Conservation (phyloP, 1,140 invertebrate species). For the Cydia pomonella region DNA sequence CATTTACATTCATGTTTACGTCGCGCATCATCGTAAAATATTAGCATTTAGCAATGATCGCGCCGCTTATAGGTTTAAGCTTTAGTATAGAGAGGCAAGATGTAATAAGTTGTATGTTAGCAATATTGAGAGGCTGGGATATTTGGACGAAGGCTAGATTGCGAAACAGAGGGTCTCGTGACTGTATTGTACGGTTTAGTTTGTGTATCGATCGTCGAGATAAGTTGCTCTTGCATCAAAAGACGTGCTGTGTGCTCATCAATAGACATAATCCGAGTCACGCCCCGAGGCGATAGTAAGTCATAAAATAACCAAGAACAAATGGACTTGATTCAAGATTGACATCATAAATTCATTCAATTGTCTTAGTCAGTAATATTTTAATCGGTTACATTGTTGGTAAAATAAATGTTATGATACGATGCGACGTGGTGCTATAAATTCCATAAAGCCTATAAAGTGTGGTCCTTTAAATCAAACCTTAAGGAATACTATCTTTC, state of each 20-base stretch:
- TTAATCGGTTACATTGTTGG: no score
- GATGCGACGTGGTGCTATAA: no score
- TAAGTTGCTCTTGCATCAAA: constrained; percentile 16
- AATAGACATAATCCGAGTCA: background rate
- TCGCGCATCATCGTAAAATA: background rate
- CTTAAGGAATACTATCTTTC: no score
- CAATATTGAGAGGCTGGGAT: constrained; percentile 54
- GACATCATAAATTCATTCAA: no score
- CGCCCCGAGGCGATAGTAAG: background rate
- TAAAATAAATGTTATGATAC: no score
- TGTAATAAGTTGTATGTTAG: constrained; percentile 43
- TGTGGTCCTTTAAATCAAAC: no score
- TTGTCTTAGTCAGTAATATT: no score
- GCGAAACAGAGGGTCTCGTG: constrained; percentile 51
- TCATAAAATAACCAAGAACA: background rate
- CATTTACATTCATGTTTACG: constrained; percentile 9
- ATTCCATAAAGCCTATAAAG: no score
- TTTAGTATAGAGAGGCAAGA: constrained; percentile 1
- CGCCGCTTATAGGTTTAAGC: constrained; percentile 5
- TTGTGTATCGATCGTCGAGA: constrained; percentile 34
- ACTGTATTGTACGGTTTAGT: constrained; percentile 49
- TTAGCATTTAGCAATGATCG: constrained; percentile 10
- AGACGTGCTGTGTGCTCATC: constrained; percentile 2
- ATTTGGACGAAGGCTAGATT: constrained; percentile 58
- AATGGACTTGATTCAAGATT: no score